These are phyloP conservation scores for Myoxocephalus aenaeus DNA, from an alignment of 2,797 vertebrate genomes.

Conservation along the genomic window DNA sequence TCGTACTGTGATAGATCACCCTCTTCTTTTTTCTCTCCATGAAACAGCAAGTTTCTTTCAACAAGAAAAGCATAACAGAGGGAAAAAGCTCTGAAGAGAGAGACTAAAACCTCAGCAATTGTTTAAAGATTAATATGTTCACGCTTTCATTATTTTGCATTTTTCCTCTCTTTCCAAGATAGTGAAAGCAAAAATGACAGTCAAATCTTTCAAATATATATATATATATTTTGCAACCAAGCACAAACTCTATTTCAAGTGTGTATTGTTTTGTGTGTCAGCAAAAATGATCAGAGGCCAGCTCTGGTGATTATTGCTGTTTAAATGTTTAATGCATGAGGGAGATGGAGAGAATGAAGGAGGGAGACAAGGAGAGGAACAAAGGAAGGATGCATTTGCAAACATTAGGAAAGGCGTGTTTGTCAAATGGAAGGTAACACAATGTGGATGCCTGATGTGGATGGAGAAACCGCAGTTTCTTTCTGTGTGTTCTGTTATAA, in stretches of 20 bases:
- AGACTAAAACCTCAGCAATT: slow-evolving; percentile 21
- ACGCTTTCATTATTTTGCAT: background rate
- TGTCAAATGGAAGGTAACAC: slow-evolving; percentile 15
- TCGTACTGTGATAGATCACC: slow-evolving; percentile 62
- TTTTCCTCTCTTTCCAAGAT: background rate
- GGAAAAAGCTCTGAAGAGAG: slow-evolving; percentile 2
- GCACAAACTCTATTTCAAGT: background rate
- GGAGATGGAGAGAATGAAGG: background rate
- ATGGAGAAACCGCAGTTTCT: background rate
- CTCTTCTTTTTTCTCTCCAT: slow-evolving; percentile 25
- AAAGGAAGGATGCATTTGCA: slow-evolving; percentile 6
- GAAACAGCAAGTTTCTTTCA: slow-evolving; percentile 36
- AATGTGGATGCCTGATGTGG: slow-evolving; percentile 20
- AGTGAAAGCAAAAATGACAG: slow-evolving; percentile 10
- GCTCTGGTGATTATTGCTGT: slow-evolving; percentile 42
- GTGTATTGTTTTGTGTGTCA: slow-evolving; percentile 7
- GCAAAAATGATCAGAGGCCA: slow-evolving; percentile 20
- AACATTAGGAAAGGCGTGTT: slow-evolving; percentile 13
- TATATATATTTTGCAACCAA: background rate
- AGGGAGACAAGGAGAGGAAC: background rate
- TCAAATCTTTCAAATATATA: background rate
- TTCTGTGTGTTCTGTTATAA: background rate
- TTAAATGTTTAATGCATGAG: slow-evolving; percentile 42
- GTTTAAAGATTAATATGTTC: slow-evolving; percentile 17
- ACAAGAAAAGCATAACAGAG: slow-evolving; percentile 10